Percentiles rank a stretch among this genome's conserved stretches.
Evolutionary conservation across 2,797 vertebrate genomes (phyloP).

Genomic region (Loriculus beryllinus): DNA sequence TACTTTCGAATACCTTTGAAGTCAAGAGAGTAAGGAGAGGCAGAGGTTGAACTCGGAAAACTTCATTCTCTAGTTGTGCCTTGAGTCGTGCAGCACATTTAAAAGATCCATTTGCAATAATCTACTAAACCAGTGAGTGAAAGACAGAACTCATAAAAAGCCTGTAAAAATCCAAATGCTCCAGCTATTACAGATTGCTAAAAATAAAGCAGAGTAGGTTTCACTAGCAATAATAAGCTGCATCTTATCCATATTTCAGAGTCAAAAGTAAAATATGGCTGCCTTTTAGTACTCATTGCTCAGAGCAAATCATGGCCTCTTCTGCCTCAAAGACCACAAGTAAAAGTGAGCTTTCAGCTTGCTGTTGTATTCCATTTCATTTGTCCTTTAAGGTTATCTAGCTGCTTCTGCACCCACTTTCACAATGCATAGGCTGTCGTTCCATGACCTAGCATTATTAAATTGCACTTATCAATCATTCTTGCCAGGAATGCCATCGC

Average conservation of each 20-base stretch:
- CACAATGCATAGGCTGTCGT: conserved; percentile 77
- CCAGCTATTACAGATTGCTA: conserved; percentile 56
- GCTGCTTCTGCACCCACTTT: conserved; percentile 74
- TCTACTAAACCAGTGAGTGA: conserved; percentile 62
- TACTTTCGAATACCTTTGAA: conserved; percentile 52
- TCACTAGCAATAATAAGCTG: conserved; percentile 64
- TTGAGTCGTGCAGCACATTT: conserved; percentile 60
- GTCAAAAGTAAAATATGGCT: conserved; percentile 62
- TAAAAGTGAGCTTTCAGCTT: conserved; percentile 59
- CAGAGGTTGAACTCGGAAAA: conserved; percentile 39
- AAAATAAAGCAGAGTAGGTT: conserved; percentile 61
- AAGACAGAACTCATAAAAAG: conserved; percentile 66
- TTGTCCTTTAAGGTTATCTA: conserved; percentile 72
- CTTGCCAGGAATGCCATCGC: conserved; percentile 93
- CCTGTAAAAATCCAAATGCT: conserved; percentile 60
- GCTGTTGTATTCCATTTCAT: conserved; percentile 12
- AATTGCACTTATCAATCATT: conserved; percentile 89
- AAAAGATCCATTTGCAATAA: conserved; percentile 60
- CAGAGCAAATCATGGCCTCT: conserved; percentile 16
- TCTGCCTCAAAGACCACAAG: conserved; percentile 41
- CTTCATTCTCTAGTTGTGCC: conserved; percentile 43
- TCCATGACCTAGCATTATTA: conserved; percentile 85
- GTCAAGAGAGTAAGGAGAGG: conserved; percentile 37
- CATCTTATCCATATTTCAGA: conserved; percentile 51
- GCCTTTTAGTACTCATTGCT: conserved; percentile 47